phyloP scores from a whole-genome alignment of 2,888 invertebrate genomes.

The Dasysyrphus albostriatus region DNA sequence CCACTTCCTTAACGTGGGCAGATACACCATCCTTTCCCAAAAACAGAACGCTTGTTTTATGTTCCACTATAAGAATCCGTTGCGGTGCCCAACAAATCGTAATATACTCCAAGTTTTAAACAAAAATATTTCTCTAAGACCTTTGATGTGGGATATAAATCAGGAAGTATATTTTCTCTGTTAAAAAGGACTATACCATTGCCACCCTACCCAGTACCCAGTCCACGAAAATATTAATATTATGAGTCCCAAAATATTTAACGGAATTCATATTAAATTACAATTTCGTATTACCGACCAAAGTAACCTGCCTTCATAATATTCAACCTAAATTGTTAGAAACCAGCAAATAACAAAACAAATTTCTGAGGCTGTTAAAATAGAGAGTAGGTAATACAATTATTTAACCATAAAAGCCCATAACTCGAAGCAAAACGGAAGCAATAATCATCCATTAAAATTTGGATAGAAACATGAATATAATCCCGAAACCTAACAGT shows the following conservation, averaged over 20 bases:
- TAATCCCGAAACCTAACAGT: neutral
- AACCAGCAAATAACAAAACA: conserved; percentile 11
- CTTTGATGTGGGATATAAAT: neutral
- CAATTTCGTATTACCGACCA: neutral
- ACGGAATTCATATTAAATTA: neutral
- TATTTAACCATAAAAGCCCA: conserved; percentile 49
- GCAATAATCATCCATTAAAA: conserved; percentile 68
- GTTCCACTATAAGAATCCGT: no score
- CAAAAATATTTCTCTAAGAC: neutral
- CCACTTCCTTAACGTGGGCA: no score
- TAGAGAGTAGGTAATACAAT: conserved; percentile 36
- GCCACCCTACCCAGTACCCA: neutral
- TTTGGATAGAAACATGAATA: conserved; percentile 16
- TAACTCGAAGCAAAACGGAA: conserved; percentile 54
- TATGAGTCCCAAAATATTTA: no score
- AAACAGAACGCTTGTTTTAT: no score
- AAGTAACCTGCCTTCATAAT: neutral
- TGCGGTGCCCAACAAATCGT: no score
- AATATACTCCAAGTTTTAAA: no score
- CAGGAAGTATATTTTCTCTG: neutral
- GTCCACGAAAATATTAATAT: neutral
- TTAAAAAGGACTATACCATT: neutral
- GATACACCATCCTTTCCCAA: no score
- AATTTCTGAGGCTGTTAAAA: conserved; percentile 5
- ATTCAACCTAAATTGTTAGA: neutral